Base-by-base conservation (phyloP, 2,888 invertebrate species). In the Lasioglossum pauxillum region DNA sequence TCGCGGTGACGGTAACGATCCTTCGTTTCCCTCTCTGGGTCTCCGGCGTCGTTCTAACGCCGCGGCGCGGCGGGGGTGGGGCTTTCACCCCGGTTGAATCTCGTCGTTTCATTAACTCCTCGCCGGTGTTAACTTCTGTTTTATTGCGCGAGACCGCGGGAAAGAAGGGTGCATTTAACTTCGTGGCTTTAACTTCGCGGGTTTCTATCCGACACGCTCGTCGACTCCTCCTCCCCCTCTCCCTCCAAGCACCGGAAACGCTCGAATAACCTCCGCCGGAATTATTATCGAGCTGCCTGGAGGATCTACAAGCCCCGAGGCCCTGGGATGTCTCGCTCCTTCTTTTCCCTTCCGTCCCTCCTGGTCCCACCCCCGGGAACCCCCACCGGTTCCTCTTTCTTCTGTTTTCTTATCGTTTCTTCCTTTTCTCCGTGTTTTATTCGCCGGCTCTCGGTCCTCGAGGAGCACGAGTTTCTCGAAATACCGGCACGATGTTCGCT, bases 231-330 rank as follows among this genome's bases (percentile, higher is more conserved):
- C 49, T 80, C 77, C 83, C 75, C 83, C 82, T 78, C 67, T 76
- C 83, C 79, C 78, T 38, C 76, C 80, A 82, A 73, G 82, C 82
- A 67, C 85, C 81, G 86, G 75, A 79, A 86, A 83, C 73, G 73
- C 76, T 84, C 80, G 80, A 89, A 85, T 78, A 82, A 86, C 81
- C 86, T 82, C 78, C 67, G 67, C 75, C 67, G 35, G 67, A 87
- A 90, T 90, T 90, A 91, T 91, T 87, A 90, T 91, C 91, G 88
- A 87, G 75, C 88, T 38, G 41, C 57, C 80, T 31, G 64, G 76
- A 75, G 72, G 78, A 78, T 80, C 49, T 69, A 19, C 31, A 64
- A 64, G 64, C 64, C 64, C 31, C 27, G 27, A 16, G 64, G 60
- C 14, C 60, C 64, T 31, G 16, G 14, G 16, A 64, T 31, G 31